These are phyloP conservation scores for Scotopteryx bipunctaria DNA, from an alignment of 2,888 invertebrate genomes.

Conservation along the genomic window DNA sequence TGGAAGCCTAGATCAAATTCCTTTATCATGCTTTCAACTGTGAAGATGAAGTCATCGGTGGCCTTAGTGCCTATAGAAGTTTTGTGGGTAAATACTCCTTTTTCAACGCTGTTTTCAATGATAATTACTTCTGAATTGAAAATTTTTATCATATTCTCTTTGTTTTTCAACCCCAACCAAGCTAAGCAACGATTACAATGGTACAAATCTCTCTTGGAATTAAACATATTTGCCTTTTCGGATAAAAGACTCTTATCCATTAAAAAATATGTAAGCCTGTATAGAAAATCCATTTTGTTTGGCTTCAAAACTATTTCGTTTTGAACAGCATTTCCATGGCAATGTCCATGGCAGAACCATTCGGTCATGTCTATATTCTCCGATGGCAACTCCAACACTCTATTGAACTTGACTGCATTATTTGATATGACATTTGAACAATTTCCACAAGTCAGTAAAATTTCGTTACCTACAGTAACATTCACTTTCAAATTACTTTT, in stretches of 20 bases:
- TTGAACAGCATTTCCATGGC: conserved; percentile 48
- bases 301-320: conserved; percentile 64
- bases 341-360: conserved; percentile 86
- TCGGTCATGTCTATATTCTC: conserved; percentile 84
- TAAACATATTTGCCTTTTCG: conserved; percentile 73
- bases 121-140: conserved; percentile 84
- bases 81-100: conserved; percentile 57
- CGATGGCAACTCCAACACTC: conserved; percentile 85
- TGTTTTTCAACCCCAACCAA: conserved; percentile 81
- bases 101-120: conserved; percentile 48
- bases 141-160: conserved; percentile 70
- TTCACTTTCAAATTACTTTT: conserved; percentile 55
- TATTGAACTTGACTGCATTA: conserved; percentile 73
- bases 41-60: conserved; percentile 79
- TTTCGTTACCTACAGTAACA: conserved; percentile 52
- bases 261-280: conserved; percentile 81
- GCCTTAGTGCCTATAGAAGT: conserved; percentile 48
- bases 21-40: conserved; percentile 76
- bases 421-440: conserved; percentile 75
- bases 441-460: conserved; percentile 68
- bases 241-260: conserved; percentile 67
- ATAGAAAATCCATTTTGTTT: conserved; percentile 81
- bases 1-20: conserved; percentile 76
- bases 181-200: conserved; percentile 83
- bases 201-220: conserved; percentile 68